Evolutionary conservation across 2,797 vertebrate species (phyloP).

Genomic region (Glossophaga mutica): DNA sequence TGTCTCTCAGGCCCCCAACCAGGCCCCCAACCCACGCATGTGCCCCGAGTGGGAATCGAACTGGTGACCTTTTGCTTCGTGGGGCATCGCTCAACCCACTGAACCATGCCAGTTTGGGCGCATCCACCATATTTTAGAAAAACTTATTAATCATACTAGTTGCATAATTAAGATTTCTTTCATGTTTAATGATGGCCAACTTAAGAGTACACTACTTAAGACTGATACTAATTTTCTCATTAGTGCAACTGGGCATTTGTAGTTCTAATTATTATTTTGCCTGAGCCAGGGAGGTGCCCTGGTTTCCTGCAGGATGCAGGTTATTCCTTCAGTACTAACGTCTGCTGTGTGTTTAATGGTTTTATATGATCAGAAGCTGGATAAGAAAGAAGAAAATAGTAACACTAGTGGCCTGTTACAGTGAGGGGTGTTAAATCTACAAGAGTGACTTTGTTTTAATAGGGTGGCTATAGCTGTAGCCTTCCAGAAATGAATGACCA

Average conservation of each 20-base stretch:
- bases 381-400: constrained; percentile 14
- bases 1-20: not conserved
- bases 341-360: not conserved
- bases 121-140: not conserved
- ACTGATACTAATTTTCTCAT: not conserved
- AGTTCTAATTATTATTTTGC: not conserved
- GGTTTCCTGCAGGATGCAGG: not conserved
- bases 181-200: not conserved
- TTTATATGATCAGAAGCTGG: not conserved
- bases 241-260: not conserved
- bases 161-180: not conserved
- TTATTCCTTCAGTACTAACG: not conserved
- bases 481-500: not conserved
- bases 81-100: too few species aligned
- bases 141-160: not conserved
- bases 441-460: constrained; percentile 39
- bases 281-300: not conserved
- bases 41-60: too few species aligned
- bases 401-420: not conserved
- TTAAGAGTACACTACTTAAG: not conserved
- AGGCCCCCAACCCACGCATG: not conserved
- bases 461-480: not conserved
- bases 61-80: too few species aligned
- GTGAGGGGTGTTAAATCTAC: not conserved
- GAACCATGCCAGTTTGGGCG: too few species aligned